phyloP scores from a whole-genome alignment of 2,113 vertebrate genomes.

The Zonotrichia leucophrys region DNA sequence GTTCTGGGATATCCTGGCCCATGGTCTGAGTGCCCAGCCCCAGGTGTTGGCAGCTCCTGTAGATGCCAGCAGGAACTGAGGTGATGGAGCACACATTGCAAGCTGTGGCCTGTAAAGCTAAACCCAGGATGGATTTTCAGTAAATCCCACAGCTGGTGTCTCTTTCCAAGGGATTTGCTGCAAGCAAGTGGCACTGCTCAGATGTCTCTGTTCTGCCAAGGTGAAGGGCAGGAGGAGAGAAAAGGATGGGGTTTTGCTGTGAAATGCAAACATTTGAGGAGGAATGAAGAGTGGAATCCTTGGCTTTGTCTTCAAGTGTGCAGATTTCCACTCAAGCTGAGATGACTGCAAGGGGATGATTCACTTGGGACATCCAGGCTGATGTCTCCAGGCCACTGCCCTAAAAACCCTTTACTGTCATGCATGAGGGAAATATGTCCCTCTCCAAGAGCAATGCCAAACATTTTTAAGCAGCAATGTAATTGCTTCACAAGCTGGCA shows the following conservation, averaged over 20 bases:
- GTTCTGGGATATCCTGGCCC: background rate
- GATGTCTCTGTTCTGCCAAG: background rate
- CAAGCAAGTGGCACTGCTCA: background rate
- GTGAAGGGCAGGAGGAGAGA: background rate
- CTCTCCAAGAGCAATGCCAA: slow-evolving; percentile 5
- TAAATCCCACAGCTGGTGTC: background rate
- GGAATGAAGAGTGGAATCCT: background rate
- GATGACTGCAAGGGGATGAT: background rate
- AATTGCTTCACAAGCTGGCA: slow-evolving; percentile 40
- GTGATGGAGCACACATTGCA: rapidly evolving
- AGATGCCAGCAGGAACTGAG: background rate
- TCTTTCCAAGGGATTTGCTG: background rate
- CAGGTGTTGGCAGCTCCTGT: background rate
- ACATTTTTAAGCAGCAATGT: slow-evolving; percentile 31
- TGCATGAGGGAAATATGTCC: background rate
- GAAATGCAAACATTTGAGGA: background rate
- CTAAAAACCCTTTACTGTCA: background rate
- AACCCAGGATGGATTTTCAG: background rate
- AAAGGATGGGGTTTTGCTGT: background rate
- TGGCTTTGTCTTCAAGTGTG: background rate
- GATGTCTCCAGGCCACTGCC: background rate
- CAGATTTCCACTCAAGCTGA: background rate
- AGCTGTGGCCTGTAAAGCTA: background rate
- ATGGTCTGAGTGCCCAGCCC: background rate
- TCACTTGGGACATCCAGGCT: background rate